A percentile compares a stretch with the other conserved stretches of the same genome.
Conservation (phyloP, 1,140 invertebrate genomes). For the Drosophila navojoa region DNA sequence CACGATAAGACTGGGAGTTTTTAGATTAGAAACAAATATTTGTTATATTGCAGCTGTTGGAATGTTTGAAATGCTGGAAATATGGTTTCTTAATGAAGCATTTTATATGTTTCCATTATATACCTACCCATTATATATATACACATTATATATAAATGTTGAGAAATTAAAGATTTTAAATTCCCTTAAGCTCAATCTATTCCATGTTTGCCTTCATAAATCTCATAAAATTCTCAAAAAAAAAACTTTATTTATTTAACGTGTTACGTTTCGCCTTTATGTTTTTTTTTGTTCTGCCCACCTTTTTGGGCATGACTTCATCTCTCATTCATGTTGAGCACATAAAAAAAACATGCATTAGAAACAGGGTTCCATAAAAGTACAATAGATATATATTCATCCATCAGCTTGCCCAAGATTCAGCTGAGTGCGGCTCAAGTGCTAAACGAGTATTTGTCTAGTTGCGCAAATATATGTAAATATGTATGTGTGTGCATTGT, state of each 20-base stretch:
- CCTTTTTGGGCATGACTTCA: slow-evolving; percentile 68
- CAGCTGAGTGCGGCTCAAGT: slow-evolving; percentile 28
- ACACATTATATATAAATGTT: neutral
- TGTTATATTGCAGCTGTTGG: slow-evolving; percentile 14
- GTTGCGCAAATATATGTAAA: neutral
- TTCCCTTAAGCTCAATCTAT: neutral
- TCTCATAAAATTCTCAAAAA: slow-evolving; percentile 2
- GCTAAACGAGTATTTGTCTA: slow-evolving; percentile 28
- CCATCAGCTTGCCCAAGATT: slow-evolving; percentile 12
- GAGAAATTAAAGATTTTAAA: neutral
- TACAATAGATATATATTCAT: slow-evolving; percentile 27
- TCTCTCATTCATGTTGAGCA: slow-evolving; percentile 57
- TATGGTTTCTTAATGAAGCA: neutral
- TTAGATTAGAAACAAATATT: slow-evolving; percentile 6
- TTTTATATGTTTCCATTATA: too few species aligned
- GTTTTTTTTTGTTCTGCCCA: slow-evolving; percentile 14
- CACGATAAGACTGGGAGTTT: slow-evolving; percentile 3
- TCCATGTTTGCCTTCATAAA: slow-evolving; percentile 10
- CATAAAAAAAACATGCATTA: slow-evolving; percentile 39
- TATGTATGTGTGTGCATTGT: slow-evolving; percentile 2
- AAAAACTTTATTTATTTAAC: slow-evolving; percentile 22
- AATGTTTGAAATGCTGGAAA: neutral
- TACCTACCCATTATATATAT: neutral
- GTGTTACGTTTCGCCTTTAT: neutral
- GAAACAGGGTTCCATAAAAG: slow-evolving; percentile 32